phyloP scores from a whole-genome alignment of 2,797 vertebrate species.

The Diplodus sargus region DNA sequence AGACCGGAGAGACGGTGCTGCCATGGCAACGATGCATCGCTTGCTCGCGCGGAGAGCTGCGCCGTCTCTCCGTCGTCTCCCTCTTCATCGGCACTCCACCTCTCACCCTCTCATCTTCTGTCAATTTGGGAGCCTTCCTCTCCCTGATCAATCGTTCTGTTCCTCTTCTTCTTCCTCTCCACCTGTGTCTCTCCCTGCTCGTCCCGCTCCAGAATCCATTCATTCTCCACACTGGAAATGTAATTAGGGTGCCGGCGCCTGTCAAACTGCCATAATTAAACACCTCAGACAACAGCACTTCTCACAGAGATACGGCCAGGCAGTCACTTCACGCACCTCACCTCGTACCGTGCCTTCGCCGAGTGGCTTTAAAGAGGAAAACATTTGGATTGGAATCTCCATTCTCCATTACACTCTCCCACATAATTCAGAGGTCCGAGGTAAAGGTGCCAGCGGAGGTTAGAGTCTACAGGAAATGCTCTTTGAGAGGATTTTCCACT shows the following conservation, averaged over 20 bases:
- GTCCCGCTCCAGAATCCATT: neutral
- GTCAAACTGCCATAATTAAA: slow-evolving; percentile 64
- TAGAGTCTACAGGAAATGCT: slow-evolving; percentile 17
- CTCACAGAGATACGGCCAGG: slow-evolving; percentile 47
- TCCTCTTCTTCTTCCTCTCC: neutral
- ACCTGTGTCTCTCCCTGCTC: slow-evolving; percentile 5
- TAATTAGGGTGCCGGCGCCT: slow-evolving; percentile 32
- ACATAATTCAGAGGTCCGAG: slow-evolving; percentile 19
- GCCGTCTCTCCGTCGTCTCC: slow-evolving; percentile 47
- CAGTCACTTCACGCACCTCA: slow-evolving; percentile 43
- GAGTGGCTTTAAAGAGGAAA: slow-evolving; percentile 54
- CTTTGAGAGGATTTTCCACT: slow-evolving; percentile 4
- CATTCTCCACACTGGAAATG: slow-evolving; percentile 19
- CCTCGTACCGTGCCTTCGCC: slow-evolving; percentile 13
- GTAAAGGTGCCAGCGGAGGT: slow-evolving; percentile 35
- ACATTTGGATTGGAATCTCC: slow-evolving; percentile 51
- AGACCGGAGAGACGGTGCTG: slow-evolving; percentile 84
- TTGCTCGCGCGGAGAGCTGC: slow-evolving; percentile 74
- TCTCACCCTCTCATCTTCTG: slow-evolving; percentile 4
- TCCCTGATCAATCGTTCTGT: slow-evolving; percentile 8
- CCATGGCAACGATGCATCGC: slow-evolving; percentile 86
- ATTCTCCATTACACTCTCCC: slow-evolving; percentile 49
- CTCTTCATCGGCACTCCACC: slow-evolving; percentile 40
- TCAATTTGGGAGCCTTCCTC: slow-evolving; percentile 6
- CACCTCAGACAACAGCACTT: slow-evolving; percentile 49